A percentile compares a stretch with the other conserved stretches of the same genome.
Conservation (phyloP, 2,113 vertebrate genomes). For the Corydoras maculifer region DNA sequence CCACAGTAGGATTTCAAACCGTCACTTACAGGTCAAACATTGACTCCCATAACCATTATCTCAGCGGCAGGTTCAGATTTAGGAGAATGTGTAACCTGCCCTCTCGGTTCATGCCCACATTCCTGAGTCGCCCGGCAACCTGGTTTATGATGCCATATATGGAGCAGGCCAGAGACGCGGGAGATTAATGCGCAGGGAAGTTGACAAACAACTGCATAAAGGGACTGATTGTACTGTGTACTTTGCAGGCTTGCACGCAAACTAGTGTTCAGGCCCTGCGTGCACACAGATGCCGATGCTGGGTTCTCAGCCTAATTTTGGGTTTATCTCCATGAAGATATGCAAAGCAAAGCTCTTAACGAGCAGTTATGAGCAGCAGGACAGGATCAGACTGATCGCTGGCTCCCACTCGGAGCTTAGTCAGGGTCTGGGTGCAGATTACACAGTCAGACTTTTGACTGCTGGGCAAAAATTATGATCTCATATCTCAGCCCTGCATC, state of each 20-base stretch:
- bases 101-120: neutral
- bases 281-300: too few species aligned
- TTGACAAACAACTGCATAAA: neutral
- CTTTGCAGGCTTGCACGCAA: constrained; percentile 3
- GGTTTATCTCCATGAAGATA: neutral
- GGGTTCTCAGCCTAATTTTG: neutral
- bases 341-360: neutral
- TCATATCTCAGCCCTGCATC: neutral
- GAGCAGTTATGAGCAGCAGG: neutral
- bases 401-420: neutral
- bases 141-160: neutral
- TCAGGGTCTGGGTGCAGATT: constrained; percentile 1
- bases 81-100: constrained; percentile 17
- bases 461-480: neutral
- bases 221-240: constrained; percentile 10
- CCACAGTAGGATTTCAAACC: neutral
- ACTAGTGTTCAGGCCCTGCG: neutral
- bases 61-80: neutral
- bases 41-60: neutral
- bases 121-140: neutral
- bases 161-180: neutral
- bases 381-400: neutral
- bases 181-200: neutral
- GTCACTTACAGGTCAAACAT: neutral
- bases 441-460: neutral